Base-by-base conservation (phyloP, 2,113 vertebrate species). In the Poeciliopsis prolifica region DNA sequence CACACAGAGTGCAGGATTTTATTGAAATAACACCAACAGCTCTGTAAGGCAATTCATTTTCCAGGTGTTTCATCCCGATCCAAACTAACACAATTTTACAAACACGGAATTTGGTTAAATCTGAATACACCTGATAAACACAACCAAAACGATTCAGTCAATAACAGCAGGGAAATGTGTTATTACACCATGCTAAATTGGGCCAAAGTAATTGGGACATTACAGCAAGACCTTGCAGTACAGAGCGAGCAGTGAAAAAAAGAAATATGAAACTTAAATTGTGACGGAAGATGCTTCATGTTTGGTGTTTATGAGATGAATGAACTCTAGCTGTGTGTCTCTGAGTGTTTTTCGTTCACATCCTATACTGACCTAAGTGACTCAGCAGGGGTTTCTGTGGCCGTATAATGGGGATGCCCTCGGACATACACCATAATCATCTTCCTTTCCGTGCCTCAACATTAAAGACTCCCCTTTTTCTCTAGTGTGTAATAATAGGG, bases 341-440 rank as follows among this genome's bases (percentile, higher is more conserved):
- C 7, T 73, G 14, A 61, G 67, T 73, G 51, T 72, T 44, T 86
- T 54, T 83, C 67, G 72, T 80, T 89, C 80, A 87, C 86, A 84
- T 87, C 83, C 85, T 85, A 82, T 83, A 68, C 75, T 71, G 83
- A 87, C 88, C 87, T 83, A 72, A 44, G 81, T 91, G 92, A 93
- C 87, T 94, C 93, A 91, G 87, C 82, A 69, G 72, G 75, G 89
- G 91, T 79, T 91, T 86, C 35, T 84, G 91, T 68, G 91, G 93
- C 89, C 71, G 64, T 84, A 91, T 91, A 80, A 91, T 91, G 81
- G 90, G 87, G 91, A 90, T 90, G 84, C 88, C 82, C 85, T 64
- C 64, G 79, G 73, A 70, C 78, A 86, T 78, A 80, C 79, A 91
- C 87, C 92, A 90, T 94, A 94, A 93, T 94, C 91, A 92, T 92